Base-by-base conservation (phyloP, 1,140 invertebrate species). In the Tribolium madens region DNA sequence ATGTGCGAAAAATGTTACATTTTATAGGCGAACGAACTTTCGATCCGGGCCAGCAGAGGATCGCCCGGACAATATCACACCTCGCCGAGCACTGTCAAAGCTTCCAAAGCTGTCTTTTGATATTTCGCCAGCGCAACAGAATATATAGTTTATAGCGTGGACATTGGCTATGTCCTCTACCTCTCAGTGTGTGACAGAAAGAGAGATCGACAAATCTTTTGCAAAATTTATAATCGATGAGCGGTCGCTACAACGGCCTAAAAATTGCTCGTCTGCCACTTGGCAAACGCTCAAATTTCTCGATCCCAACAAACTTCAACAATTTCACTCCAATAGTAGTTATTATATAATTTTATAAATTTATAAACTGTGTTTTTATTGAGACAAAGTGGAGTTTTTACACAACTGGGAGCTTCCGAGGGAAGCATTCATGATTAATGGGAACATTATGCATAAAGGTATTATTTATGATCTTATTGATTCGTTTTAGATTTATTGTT, bases 41-140 rank as follows among this genome's bases (percentile, higher is more conserved):
- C 73, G 78, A 79, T 77, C 73, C 73, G 42, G 76, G 48, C 71
- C 73, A 36, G 31, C 15, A 42, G 15, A 42, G 80, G 53, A 77
- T 81, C 75, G 76, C 52, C 72, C 70, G 57, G 64, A 81, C 79
- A 82, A 82, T 82, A 82, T 82, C 81, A 82, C 81, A 83, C 81
- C 82, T 80, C 78, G 79, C 60, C 76, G 82, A 76, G 75, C 81
- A 83, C 76, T 79, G 78, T 82, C 82, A 83, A 83, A 83, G 82
- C 76, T 33, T 74, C 73, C 74, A 78, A 76, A 76, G 75, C 76
- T 79, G 79, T 82, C 82, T 81, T 83, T 81, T 81, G 81, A 83
- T 81, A 81, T 78, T 76, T 73, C 73, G 57, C 68, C 53, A 64
- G 52, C 69, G 73, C 17, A 75, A 75, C 72, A 53, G 77, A 76